Evolutionary conservation across 2,113 vertebrate genomes (phyloP).

Genomic region (Albula goreensis): DNA sequence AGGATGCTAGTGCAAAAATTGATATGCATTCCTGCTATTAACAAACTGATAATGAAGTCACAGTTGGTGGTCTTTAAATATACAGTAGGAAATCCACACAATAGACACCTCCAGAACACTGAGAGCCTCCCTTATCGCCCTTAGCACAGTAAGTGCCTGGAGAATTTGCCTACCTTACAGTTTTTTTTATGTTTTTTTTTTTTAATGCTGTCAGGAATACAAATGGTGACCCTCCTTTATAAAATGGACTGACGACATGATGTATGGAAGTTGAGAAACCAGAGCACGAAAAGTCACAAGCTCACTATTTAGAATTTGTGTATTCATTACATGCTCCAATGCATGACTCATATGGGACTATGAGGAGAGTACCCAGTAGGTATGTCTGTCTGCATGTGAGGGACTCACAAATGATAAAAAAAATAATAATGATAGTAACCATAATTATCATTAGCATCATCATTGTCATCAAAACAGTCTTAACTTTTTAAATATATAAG

Average conservation of each 20-base stretch:
- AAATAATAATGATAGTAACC: no score
- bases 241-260: conserved; percentile 9
- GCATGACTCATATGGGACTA: not conserved
- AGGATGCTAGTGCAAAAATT: not conserved
- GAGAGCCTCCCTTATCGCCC: conserved; percentile 11
- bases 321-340: not conserved
- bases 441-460: no score
- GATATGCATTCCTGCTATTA: conserved; percentile 6
- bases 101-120: not conserved
- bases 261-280: conserved; percentile 7
- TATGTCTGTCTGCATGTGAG: no score
- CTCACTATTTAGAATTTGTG: not conserved
- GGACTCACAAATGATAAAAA: no score
- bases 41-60: conserved; percentile 2
- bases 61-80: not conserved
- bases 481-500: no score
- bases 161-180: conserved; percentile 29
- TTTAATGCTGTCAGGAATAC: conserved; percentile 32
- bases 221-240: conserved; percentile 33
- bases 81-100: conserved; percentile 19
- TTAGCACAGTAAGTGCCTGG: conserved; percentile 11
- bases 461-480: no score
- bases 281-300: not conserved
- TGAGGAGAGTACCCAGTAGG: not conserved
- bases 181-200: not conserved